Conservation (phyloP, 1,140 invertebrate species). For the Bombus polaris region DNA sequence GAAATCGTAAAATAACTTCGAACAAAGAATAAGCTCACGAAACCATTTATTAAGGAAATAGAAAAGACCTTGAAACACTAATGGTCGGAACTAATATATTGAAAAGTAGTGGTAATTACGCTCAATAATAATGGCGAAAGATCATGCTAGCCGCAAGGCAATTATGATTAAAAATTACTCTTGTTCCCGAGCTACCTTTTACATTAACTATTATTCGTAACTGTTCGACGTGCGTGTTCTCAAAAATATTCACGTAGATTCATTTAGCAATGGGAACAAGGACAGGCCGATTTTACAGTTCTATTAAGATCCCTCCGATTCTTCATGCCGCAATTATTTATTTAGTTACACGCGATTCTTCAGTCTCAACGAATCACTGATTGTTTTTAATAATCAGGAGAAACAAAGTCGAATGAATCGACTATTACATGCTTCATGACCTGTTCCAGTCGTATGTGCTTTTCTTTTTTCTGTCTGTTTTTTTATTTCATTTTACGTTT, state of each 20-base stretch:
- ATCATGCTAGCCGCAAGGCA: background rate
- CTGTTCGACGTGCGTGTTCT: constrained; percentile 6
- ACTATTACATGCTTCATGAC: background rate
- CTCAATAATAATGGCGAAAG: background rate
- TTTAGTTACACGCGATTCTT: constrained; percentile 15
- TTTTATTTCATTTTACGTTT: background rate
- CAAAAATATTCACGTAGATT: background rate
- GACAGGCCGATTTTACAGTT: background rate
- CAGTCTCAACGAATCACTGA: background rate
- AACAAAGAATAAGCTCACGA: background rate
- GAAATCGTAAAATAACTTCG: too few relatives aligned
- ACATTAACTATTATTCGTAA: background rate
- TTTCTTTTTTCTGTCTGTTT: background rate
- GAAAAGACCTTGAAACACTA: background rate
- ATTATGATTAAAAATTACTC: background rate
- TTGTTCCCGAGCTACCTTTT: background rate
- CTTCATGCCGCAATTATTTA: background rate
- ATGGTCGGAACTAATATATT: background rate
- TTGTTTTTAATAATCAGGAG: background rate
- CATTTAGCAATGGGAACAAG: constrained; percentile 8
- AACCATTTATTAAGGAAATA: background rate
- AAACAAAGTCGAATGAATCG: background rate
- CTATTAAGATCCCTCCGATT: background rate
- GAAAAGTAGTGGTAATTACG: background rate
- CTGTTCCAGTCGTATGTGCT: background rate